phyloP scores from a whole-genome alignment of 1,140 invertebrate species.

The Ceratosolen fusciceps region DNA sequence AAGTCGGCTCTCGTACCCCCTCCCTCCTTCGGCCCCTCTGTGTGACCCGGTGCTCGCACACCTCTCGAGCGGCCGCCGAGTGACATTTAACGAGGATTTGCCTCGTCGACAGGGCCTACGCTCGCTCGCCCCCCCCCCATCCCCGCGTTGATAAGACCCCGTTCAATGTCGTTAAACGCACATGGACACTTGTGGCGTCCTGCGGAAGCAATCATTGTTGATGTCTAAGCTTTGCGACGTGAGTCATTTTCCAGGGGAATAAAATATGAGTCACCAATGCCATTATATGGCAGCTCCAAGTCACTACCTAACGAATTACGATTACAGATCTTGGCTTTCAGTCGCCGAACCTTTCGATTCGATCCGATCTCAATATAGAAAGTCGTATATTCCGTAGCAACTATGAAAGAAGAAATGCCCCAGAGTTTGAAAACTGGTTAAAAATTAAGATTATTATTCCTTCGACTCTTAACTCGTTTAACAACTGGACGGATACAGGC shows the following conservation, averaged over 20 bases:
- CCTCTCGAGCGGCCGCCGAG: not conserved
- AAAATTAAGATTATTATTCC: not conserved
- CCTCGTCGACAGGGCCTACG: not conserved
- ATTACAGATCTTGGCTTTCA: conserved; percentile 11
- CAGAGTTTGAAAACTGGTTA: not conserved
- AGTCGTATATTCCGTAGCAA: not conserved
- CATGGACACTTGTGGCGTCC: not conserved
- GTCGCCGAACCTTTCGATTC: not conserved
- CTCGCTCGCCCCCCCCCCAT: no score
- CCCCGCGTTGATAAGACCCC: not conserved
- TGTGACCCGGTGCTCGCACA: no score
- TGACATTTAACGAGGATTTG: not conserved
- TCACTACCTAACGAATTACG: not conserved
- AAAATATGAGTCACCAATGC: conserved; percentile 10
- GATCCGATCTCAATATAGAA: conserved; percentile 2
- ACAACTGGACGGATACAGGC: not conserved
- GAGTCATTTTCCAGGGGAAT: conserved; percentile 6
- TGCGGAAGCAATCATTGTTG: not conserved
- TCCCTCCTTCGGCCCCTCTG: not conserved
- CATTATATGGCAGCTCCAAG: not conserved
- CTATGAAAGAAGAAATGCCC: not conserved
- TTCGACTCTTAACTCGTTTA: not conserved
- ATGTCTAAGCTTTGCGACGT: not conserved
- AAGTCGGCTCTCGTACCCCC: not conserved
- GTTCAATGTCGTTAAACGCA: not conserved